Conservation (phyloP, 2,113 vertebrate species). For the Aspidoscelis tigris region DNA sequence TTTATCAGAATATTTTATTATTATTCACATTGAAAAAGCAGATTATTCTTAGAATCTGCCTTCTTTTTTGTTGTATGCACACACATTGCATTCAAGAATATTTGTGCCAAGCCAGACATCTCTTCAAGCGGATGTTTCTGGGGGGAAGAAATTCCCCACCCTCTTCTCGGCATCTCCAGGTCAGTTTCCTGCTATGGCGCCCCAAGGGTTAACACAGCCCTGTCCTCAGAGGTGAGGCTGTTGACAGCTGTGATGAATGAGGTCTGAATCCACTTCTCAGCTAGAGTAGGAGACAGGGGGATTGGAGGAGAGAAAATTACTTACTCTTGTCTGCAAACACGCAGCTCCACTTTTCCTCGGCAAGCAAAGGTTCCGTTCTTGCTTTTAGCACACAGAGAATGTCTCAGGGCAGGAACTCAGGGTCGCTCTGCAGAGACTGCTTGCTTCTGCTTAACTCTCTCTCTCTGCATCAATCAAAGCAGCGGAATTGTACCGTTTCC, state of each 20-base stretch:
- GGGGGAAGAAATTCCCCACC: neutral
- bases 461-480: neutral
- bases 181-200: neutral
- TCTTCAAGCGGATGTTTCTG: too few species aligned
- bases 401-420: neutral
- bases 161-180: neutral
- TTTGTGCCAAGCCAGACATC: too few species aligned
- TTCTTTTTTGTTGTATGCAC: too few species aligned
- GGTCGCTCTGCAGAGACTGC: neutral
- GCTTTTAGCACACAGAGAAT: neutral
- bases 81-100: too few species aligned
- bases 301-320: neutral
- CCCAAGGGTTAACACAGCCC: neutral
- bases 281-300: neutral
- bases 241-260: conserved; percentile 10
- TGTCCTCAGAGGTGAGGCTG: neutral
- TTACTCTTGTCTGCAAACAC: neutral
- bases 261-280: neutral
- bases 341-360: neutral
- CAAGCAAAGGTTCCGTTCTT: neutral
- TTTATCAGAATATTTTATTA: too few species aligned
- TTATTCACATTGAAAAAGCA: too few species aligned
- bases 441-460: neutral
- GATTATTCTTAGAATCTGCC: too few species aligned
- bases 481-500: neutral